phyloP scores from a whole-genome alignment of 2,888 invertebrate genomes.

The Pammene fasciana region DNA sequence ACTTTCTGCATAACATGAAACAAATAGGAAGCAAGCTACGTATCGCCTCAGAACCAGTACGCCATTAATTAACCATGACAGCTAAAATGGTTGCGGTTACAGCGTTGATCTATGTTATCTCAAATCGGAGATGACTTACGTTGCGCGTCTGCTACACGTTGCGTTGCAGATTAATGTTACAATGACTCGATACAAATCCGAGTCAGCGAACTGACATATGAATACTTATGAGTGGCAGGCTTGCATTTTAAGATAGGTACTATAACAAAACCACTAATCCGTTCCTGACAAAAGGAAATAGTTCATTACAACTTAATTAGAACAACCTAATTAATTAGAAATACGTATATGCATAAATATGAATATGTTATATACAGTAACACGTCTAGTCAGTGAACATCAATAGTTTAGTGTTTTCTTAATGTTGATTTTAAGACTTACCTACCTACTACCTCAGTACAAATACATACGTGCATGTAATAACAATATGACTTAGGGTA shows the following conservation, averaged over 20 bases:
- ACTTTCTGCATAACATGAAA: slow-evolving; percentile 8
- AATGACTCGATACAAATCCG: slow-evolving; percentile 35
- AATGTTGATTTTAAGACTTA: too few relatives aligned
- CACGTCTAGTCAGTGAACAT: too few relatives aligned
- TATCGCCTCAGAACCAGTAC: slow-evolving; percentile 22
- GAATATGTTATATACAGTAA: too few relatives aligned
- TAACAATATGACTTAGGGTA: too few relatives aligned
- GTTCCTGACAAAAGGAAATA: slow-evolving; percentile 9
- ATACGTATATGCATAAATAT: not conserved
- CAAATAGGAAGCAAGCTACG: not conserved
- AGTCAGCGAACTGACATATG: slow-evolving; percentile 13
- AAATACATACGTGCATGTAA: too few relatives aligned
- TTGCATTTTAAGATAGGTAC: not conserved
- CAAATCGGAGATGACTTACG: slow-evolving; percentile 32
- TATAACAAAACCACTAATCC: slow-evolving; percentile 8
- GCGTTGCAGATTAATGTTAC: slow-evolving; percentile 38
- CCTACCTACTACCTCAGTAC: too few relatives aligned
- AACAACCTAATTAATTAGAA: too few relatives aligned
- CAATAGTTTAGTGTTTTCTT: too few relatives aligned
- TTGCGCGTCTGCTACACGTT: slow-evolving; percentile 26
- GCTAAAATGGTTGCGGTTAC: slow-evolving; percentile 33
- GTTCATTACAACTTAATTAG: not conserved
- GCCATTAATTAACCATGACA: slow-evolving; percentile 38
- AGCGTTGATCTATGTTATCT: slow-evolving; percentile 23
- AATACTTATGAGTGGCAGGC: slow-evolving; percentile 18